These are phyloP conservation scores for Cataglyphis livida DNA, from an alignment of 2,888 invertebrate species.

Conservation along the genomic window DNA sequence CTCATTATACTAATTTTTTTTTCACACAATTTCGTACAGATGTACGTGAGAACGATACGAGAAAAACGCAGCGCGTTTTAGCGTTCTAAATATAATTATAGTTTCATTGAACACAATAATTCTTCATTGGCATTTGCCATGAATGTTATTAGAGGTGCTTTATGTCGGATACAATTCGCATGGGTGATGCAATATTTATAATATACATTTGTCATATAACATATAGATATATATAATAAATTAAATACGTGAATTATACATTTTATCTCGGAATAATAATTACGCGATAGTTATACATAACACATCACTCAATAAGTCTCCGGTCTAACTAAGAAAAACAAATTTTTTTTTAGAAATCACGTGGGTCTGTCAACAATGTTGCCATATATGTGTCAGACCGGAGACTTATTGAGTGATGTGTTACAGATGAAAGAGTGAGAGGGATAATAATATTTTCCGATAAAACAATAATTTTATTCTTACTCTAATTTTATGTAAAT, in stretches of 20 bases:
- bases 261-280: constrained; percentile 16
- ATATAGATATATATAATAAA: constrained; percentile 14
- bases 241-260: constrained; percentile 21
- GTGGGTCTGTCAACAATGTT: no score
- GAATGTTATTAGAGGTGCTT: constrained; percentile 44
- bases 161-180: constrained; percentile 42
- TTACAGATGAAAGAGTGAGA: not conserved
- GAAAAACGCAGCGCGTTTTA: not conserved
- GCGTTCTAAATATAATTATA: constrained; percentile 41
- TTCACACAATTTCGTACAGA: constrained; percentile 21
- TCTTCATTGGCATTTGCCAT: constrained; percentile 40
- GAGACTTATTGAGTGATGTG: no score
- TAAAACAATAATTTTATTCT: constrained; percentile 1
- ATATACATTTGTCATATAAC: constrained; percentile 10
- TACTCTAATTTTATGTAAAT: not conserved
- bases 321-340: no score
- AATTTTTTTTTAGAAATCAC: no score
- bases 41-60: not conserved
- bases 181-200: constrained; percentile 29
- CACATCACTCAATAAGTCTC: no score
- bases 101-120: constrained; percentile 50
- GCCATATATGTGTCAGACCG: no score
- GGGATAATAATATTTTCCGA: not conserved
- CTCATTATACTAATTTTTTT: constrained; percentile 43
- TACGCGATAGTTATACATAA: not conserved